Base-by-base conservation (phyloP, 2,888 invertebrate genomes). In the Rugalucina vietnamica region DNA sequence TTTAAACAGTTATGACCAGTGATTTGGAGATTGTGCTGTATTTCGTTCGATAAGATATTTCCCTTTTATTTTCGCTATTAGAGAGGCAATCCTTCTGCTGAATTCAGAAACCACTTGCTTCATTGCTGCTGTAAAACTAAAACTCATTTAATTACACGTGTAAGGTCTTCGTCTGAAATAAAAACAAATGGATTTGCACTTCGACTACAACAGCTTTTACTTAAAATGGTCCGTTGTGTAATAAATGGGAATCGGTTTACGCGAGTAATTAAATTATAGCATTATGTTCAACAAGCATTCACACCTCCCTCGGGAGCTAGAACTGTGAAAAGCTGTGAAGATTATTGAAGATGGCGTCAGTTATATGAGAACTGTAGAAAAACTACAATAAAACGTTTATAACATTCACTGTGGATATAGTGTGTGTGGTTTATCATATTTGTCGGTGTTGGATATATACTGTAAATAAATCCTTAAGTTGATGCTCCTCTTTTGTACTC, bases 181-280 rank as follows among this genome's bases (percentile, higher is more conserved):
- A 54, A 54, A 54, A 8, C 21, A 60, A 60, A 60, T 60, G 29
- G 29, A 60, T 60, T 60, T 60, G 5, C 60, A 60, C 60, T 60
- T 60, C 60, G 4, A 10, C 5, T 24, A 60, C 60, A 60, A 27
- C 29, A 24, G 29, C 29, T 60, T 60, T 60, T 21, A 60, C 27
- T 54, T 60, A 60, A 60, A 60, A 60, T 27, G 60, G 60, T 29
- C 60, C 29, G 60, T 60, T 60, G 60, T 60, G 60, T 60, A 60
- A 60, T 60, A 60, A 60, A 60, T 60, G 29, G 18, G 60, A 60
- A 60, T 60, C 60, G 60, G 24, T 60, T 60, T 60, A 8, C 60
- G 3, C 29, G 18, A 60, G 60, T 60, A 60, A 60, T 60, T 60
- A 60, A 60, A 60, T 60, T 60, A 29, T 27, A 27, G 60, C 29